A percentile compares a stretch with the other conserved stretches of the same genome.
These are phyloP conservation scores for Gavialis gangeticus DNA, from an alignment of 2,113 vertebrate genomes.

Conservation along the genomic window DNA sequence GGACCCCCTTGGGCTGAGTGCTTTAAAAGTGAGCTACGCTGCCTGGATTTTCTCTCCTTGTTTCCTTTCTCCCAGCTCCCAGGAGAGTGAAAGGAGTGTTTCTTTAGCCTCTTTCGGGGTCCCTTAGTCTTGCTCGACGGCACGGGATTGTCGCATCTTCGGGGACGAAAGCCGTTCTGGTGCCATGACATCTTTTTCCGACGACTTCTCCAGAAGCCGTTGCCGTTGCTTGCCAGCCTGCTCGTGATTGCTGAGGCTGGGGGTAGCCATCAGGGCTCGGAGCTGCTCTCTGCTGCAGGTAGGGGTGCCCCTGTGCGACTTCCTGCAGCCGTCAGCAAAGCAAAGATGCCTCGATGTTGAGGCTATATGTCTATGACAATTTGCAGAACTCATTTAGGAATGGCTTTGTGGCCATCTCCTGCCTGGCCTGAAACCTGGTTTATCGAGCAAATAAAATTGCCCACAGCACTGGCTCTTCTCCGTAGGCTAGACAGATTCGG, in stretches of 20 bases:
- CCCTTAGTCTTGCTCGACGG: neutral
- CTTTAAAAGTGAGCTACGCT: neutral
- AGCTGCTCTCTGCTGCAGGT: neutral
- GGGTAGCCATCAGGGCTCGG: neutral
- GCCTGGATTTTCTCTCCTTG: neutral
- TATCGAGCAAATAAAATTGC: neutral
- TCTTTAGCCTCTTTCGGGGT: neutral
- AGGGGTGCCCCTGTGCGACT: neutral
- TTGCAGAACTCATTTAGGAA: neutral
- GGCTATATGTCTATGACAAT: no score
- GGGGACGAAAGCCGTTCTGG: neutral
- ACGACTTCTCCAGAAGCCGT: neutral
- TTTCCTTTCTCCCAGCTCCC: neutral
- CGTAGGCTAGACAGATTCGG: neutral
- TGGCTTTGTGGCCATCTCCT: neutral
- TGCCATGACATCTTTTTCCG: neutral
- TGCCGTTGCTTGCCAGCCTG: neutral
- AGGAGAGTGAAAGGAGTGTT: neutral
- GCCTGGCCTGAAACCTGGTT: neutral
- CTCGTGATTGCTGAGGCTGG: neutral
- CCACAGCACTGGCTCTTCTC: neutral
- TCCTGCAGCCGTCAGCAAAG: neutral
- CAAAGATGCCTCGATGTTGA: neutral
- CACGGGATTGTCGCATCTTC: neutral
- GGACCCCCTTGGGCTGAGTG: no score